These are phyloP conservation scores for Macrotrachela quadricornifera DNA, from an alignment of 1,140 invertebrate species.

Conservation along the genomic window DNA sequence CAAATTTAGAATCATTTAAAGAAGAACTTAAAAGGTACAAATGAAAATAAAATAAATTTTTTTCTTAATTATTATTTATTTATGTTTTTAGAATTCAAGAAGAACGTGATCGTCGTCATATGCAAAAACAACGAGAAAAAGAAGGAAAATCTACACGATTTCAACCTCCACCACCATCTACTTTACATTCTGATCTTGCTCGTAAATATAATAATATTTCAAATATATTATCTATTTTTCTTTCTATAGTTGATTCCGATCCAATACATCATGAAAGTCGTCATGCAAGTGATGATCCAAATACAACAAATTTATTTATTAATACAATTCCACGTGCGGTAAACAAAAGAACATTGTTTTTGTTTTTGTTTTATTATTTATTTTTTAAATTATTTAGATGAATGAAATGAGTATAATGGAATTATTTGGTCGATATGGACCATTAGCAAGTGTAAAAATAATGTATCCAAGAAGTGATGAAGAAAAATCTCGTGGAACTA, in stretches of 20 bases:
- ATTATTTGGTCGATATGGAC: slow-evolving; percentile 86
- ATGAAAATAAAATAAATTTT: not conserved
- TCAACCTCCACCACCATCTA: not conserved
- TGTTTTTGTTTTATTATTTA: not conserved
- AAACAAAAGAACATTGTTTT: slow-evolving; percentile 20
- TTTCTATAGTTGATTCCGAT: not conserved
- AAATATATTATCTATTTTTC: not conserved
- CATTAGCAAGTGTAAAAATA: slow-evolving; percentile 92
- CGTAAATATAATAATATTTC: not conserved
- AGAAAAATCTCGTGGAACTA: slow-evolving; percentile 71
- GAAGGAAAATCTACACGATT: not conserved
- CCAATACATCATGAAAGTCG: slow-evolving; percentile 18
- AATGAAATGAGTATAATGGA: slow-evolving; percentile 36
- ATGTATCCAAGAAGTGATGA: slow-evolving; percentile 99
- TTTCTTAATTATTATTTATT: not conserved
- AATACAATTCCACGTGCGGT: slow-evolving; percentile 41
- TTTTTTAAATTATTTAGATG: not conserved
- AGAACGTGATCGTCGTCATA: slow-evolving; percentile 1
- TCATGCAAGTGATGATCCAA: slow-evolving; percentile 4
- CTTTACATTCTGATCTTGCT: not conserved
- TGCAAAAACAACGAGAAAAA: not conserved
- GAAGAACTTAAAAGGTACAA: slow-evolving; percentile 38
- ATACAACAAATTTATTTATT: slow-evolving; percentile 9
- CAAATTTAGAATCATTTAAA: slow-evolving; percentile 86
- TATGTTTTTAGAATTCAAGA: slow-evolving; percentile 9